phyloP scores from a whole-genome alignment of 1,140 invertebrate genomes.

The Belonocnema kinseyi region DNA sequence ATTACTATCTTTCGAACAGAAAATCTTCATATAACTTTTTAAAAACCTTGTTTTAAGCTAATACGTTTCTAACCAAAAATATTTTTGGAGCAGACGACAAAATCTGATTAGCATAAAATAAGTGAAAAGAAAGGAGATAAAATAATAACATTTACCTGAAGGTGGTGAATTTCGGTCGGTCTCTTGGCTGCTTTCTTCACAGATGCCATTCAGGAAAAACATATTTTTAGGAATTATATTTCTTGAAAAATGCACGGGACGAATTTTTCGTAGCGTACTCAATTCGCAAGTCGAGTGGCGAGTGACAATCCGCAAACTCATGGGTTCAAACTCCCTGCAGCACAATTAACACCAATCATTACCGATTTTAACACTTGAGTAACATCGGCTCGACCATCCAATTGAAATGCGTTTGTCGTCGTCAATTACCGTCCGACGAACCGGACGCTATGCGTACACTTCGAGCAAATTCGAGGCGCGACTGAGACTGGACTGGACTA shows the following conservation, averaged over 20 bases:
- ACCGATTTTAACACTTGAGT: slow-evolving; percentile 11
- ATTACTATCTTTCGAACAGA: neutral
- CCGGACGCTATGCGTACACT: neutral
- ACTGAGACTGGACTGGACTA: neutral
- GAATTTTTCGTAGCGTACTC: slow-evolving; percentile 25
- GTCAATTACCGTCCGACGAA: slow-evolving; percentile 8
- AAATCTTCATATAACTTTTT: neutral
- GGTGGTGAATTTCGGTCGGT: slow-evolving; percentile 35
- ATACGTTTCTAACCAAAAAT: slow-evolving; percentile 6
- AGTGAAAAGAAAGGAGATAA: neutral
- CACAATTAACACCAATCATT: slow-evolving; percentile 47
- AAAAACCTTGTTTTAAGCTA: neutral
- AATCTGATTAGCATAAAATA: neutral
- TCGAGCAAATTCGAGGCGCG: neutral
- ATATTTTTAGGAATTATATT: slow-evolving; percentile 41
- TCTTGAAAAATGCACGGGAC: neutral
- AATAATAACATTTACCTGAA: slow-evolving; percentile 31
- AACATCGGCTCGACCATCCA: neutral
- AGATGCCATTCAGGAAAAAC: slow-evolving; percentile 33
- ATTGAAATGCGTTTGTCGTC: neutral
- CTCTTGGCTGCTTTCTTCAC: slow-evolving; percentile 27
- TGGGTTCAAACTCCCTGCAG: slow-evolving; percentile 41
- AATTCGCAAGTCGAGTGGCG: slow-evolving; percentile 42
- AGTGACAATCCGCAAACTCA: slow-evolving; percentile 41
- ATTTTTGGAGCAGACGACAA: neutral